phyloP scores from a whole-genome alignment of 2,113 vertebrate genomes.

The Cynocephalus volans region DNA sequence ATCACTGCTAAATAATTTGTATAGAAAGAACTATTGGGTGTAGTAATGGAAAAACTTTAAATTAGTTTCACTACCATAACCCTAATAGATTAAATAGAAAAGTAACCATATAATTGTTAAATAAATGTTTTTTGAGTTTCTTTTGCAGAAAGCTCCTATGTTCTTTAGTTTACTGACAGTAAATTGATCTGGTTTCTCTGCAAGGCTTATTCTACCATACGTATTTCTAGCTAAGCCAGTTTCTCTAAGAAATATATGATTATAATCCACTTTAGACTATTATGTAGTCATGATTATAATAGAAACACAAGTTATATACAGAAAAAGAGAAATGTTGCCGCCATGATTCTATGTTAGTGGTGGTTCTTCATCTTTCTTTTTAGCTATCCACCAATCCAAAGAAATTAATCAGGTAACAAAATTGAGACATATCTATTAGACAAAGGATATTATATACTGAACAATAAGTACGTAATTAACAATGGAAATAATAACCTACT shows the following conservation, averaged over 20 bases:
- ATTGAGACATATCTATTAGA: background rate
- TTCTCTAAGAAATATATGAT: background rate
- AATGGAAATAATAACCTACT: conserved; percentile 2
- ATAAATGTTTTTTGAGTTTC: background rate
- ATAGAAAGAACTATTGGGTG: background rate
- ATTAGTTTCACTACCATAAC: background rate
- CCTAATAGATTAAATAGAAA: background rate
- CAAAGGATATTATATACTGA: background rate
- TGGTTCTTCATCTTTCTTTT: background rate
- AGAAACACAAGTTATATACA: conserved; percentile 19
- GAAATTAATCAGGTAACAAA: background rate
- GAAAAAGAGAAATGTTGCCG: background rate
- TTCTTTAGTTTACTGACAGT: background rate
- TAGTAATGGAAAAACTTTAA: background rate
- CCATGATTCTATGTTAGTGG: background rate
- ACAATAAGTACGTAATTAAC: background rate
- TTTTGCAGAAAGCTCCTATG: background rate
- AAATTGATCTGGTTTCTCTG: conserved; percentile 45
- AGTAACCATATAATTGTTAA: background rate
- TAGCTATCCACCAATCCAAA: background rate
- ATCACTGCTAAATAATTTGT: background rate
- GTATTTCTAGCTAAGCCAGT: conserved; percentile 36
- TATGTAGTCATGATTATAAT: conserved; percentile 6
- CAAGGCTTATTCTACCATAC: background rate
- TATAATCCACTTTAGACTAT: conserved; percentile 27